These are phyloP conservation scores for Harpalus rubripes DNA, from an alignment of 2,888 invertebrate species.

Conservation along the genomic window DNA sequence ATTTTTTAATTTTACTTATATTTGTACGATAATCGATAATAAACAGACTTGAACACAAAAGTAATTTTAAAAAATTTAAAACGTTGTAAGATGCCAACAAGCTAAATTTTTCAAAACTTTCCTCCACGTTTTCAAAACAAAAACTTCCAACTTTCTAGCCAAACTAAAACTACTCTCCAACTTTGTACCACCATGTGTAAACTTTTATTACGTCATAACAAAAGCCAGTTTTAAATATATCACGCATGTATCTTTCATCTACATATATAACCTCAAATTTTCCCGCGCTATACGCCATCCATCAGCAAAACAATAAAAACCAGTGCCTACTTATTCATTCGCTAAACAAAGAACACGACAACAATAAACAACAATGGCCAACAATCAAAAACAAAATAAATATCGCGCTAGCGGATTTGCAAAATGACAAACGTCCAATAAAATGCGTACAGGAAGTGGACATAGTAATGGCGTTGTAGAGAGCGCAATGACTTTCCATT, in stretches of 20 bases:
- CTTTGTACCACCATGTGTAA: not conserved
- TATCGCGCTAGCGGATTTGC: slow-evolving; percentile 43
- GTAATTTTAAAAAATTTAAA: no score
- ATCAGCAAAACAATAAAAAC: slow-evolving; percentile 52
- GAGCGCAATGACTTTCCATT: not conserved
- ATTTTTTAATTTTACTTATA: no score
- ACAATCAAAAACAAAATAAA: slow-evolving; percentile 66
- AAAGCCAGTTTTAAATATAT: slow-evolving; percentile 1
- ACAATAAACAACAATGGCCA: slow-evolving; percentile 60
- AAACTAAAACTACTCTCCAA: not conserved
- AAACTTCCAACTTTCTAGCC: not conserved
- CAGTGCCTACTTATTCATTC: slow-evolving; percentile 52
- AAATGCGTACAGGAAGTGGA: slow-evolving; percentile 51
- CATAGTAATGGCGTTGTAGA: slow-evolving; percentile 43
- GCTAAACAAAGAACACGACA: slow-evolving; percentile 36
- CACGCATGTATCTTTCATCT: slow-evolving; percentile 12
- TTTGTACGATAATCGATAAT: no score
- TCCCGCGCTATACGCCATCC: slow-evolving; percentile 6
- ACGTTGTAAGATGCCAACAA: no score
- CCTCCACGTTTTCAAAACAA: no score
- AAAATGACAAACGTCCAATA: slow-evolving; percentile 63
- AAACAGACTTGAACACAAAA: no score
- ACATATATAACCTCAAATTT: slow-evolving; percentile 22
- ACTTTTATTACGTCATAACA: not conserved
- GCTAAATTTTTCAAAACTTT: no score